Evolutionary conservation across 2,888 invertebrate species (phyloP), one percentile per base, ranked within the genome.

Genomic region (Apodemia mormo): DNA sequence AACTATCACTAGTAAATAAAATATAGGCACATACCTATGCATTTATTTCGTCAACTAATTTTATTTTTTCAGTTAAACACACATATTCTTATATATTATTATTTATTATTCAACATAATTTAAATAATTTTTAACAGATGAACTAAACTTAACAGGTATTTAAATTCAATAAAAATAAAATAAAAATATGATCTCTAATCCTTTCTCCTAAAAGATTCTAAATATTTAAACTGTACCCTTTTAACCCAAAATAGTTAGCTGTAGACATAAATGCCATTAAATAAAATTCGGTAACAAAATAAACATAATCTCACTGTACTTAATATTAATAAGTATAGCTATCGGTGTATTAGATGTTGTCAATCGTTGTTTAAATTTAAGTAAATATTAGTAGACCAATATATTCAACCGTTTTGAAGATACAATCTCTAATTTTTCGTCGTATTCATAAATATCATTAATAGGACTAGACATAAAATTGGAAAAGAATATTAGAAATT

Each of bases 271-370:
- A 61, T 10, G 10, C 30, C 33, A 61, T 33, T 61, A 61, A 61
- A 14, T 12, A 30, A 61, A 61, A 33, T 30, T 61, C 61, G 10
- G 14, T 61, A 29, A 61, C 6, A 61, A 61, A 33, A 30, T 49
- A 49, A 49, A 49, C 33, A 12, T 33, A 33, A 45, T 68, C 61
- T 45, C 9, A 45, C 64, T 33, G 66, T 66, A 43, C 58, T 58
- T 66, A 66, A 33, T 67, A 67, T 52, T 67, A 64, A 5, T 61
- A 65, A 49, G 43, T 81, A 79, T 83, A 80, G 82, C 77, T 80
- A 76, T 77, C 77, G 83, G 77, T 81, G 81, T 81, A 81, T 80
- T 89, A 81, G 86, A 76, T 90, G 90, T 90, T 85, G 89, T 90
- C 81, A 73, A 81, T 88, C 85, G 86, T 80, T 88, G 88, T 89